Base-by-base conservation (phyloP, 2,888 invertebrate species). In the Ferdinandea cuprea region DNA sequence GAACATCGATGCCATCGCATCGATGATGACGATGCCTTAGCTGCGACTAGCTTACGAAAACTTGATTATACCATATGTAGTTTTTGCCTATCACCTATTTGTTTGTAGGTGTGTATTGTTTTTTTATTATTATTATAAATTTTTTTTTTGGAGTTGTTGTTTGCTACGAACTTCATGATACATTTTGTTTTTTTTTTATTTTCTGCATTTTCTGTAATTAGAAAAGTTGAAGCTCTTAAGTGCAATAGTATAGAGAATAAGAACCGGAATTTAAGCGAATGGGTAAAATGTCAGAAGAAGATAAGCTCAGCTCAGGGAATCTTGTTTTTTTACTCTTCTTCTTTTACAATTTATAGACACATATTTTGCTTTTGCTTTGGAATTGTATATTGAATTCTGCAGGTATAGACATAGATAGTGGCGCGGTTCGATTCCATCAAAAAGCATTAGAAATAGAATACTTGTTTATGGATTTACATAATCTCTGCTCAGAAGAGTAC, bases 381-480 rank as follows among this genome's bases (percentile, higher is more conserved):
- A 28, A 25, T 40, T n/a, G 8, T 21, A 19, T 59, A 37, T 44
- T 65, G 28, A 35, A 58, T 66, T 72, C 59, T 54, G 30, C 42
- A 17, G 25, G n/a, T 58, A 13, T 52, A 35, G 9, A 15, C 44
- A 15, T n/a, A n/a, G n/a, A n/a, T n/a, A n/a, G n/a, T n/a, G n/a
- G 15, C 13, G 40, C 13, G 40, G 40, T 8, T 40, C 15, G 15
- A 61, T 73, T n/a, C 2, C 25, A 28, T 40, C 42, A 30, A 37
- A 59, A 35, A 17, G 19, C 13, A 50, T 48, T 40, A 56, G 19
- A 63, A 8, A 32, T 44, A 13, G 6, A 79, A 61, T 73, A 56
- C 68, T 63, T 56, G 79, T 79, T 61, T 68, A 32, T 13, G n/a
- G 46, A 68, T 72, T 79, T 46, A 54, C 72, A 59, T 72, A 72